Percentiles rank a stretch among this genome's conserved stretches.
phyloP scores from a whole-genome alignment of 2,888 invertebrate species.

The Anarsia innoxiella region DNA sequence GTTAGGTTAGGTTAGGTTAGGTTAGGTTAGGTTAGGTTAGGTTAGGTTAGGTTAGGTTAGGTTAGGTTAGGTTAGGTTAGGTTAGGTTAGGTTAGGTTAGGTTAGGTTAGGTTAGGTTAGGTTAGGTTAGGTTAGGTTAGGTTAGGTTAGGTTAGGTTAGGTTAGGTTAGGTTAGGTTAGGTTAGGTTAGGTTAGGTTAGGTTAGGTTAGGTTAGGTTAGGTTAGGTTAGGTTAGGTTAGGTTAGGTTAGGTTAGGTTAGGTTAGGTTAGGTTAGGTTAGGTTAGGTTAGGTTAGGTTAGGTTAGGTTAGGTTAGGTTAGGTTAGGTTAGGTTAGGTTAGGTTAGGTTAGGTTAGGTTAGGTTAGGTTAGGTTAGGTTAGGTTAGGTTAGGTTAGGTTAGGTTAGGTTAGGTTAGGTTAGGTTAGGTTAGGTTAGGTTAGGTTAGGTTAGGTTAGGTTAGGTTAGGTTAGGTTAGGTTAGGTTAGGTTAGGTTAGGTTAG shows the following conservation, averaged over 20 bases:
- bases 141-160: slow-evolving; percentile 8
- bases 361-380: slow-evolving; percentile 4
- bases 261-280: slow-evolving; percentile 4
- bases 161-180: slow-evolving; percentile 4
- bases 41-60: slow-evolving; percentile 8
- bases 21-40: slow-evolving; percentile 12
- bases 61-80: slow-evolving; percentile 4
- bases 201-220: slow-evolving; percentile 13
- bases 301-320: slow-evolving; percentile 13
- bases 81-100: slow-evolving; percentile 2
- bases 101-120: slow-evolving; percentile 13
- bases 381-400: not conserved
- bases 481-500: not conserved
- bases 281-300: slow-evolving; percentile 1
- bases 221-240: slow-evolving; percentile 11
- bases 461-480: slow-evolving; percentile 4
- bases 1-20: slow-evolving; percentile 13
- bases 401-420: slow-evolving; percentile 13
- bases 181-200: not conserved
- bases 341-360: slow-evolving; percentile 9
- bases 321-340: slow-evolving; percentile 12
- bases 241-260: slow-evolving; percentile 8
- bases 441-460: slow-evolving; percentile 7
- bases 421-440: slow-evolving; percentile 11
- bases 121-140: slow-evolving; percentile 11